Evolutionary conservation across 2,797 vertebrate genomes (phyloP).

Genomic region (Manis pentadactyla): DNA sequence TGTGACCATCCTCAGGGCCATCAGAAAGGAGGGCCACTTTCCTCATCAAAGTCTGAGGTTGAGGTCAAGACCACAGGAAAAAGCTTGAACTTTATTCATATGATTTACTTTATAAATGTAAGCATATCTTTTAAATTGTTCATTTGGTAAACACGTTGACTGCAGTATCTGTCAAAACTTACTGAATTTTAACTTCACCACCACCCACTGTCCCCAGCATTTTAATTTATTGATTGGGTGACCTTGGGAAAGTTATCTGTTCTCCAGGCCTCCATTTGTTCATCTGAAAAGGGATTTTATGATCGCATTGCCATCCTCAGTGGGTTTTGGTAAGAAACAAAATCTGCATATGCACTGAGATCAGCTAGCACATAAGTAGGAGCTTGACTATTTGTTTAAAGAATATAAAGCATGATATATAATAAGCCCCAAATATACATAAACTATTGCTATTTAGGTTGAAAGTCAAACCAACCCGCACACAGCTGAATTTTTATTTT

Average conservation of each 20-base stretch:
- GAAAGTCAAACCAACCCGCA: background rate
- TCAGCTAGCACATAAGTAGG: background rate
- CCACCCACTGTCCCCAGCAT: accelerated
- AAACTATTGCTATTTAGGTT: background rate
- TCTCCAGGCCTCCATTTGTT: background rate
- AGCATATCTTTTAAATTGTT: background rate
- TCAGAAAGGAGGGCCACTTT: background rate
- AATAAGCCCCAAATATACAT: background rate
- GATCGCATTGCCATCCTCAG: background rate
- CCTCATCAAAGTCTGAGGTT: background rate
- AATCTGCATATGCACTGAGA: accelerated
- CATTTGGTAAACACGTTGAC: background rate
- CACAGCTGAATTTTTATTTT: constrained; percentile 5
- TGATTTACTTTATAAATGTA: background rate
- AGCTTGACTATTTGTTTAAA: background rate
- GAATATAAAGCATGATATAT: background rate
- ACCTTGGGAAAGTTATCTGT: background rate
- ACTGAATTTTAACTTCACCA: background rate
- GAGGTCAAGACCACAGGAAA: background rate
- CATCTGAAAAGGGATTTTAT: background rate
- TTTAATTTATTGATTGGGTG: background rate
- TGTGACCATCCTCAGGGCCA: background rate
- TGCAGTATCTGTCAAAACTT: background rate
- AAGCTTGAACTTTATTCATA: background rate
- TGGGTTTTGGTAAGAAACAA: background rate